Percentiles rank a stretch among this genome's conserved stretches.
These are phyloP conservation scores for Puntigrus tetrazona DNA, from an alignment of 2,113 vertebrate species.

Conservation along the genomic window DNA sequence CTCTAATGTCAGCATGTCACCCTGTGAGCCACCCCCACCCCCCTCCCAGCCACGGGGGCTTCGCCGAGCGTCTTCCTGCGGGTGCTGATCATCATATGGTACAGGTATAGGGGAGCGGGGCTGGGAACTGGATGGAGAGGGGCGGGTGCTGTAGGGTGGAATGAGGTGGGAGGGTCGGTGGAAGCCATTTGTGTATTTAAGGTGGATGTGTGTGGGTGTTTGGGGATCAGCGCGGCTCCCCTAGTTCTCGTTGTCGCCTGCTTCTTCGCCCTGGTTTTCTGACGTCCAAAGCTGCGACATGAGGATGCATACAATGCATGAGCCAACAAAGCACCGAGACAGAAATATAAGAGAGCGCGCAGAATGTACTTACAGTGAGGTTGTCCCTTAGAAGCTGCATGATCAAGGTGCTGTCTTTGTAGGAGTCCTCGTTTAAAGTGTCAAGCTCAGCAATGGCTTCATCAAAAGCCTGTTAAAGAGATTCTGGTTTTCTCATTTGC, in stretches of 20 bases:
- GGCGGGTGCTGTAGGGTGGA: slow-evolving; percentile 67
- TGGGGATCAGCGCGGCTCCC: slow-evolving; percentile 79
- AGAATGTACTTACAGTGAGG: slow-evolving; percentile 87
- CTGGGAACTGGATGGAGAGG: slow-evolving; percentile 62
- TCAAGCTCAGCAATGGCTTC: slow-evolving; percentile 99
- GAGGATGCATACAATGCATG: background rate
- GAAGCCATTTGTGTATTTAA: slow-evolving; percentile 82
- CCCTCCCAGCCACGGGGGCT: slow-evolving; percentile 58
- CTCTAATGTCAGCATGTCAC: slow-evolving; percentile 74
- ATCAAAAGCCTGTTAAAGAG: slow-evolving; percentile 88
- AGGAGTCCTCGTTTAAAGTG: slow-evolving; percentile 99
- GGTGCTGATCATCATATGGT: slow-evolving; percentile 92
- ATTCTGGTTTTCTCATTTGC: background rate
- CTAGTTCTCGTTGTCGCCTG: slow-evolving; percentile 97
- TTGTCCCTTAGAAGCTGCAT: slow-evolving; percentile 99
- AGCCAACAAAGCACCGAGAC: background rate
- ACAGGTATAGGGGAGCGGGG: slow-evolving; percentile 66
- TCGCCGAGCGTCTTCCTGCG: slow-evolving; percentile 71
- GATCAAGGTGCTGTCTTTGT: slow-evolving; percentile 99
- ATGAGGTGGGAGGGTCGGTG: slow-evolving; percentile 69
- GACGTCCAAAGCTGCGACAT: slow-evolving; percentile 94
- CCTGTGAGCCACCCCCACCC: slow-evolving; percentile 61
- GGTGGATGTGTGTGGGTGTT: slow-evolving; percentile 82
- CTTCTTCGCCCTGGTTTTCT: slow-evolving; percentile 98
- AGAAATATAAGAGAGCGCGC: background rate